These are phyloP conservation scores for Trisateles emortualis DNA, from an alignment of 2,888 invertebrate species.

Conservation along the genomic window DNA sequence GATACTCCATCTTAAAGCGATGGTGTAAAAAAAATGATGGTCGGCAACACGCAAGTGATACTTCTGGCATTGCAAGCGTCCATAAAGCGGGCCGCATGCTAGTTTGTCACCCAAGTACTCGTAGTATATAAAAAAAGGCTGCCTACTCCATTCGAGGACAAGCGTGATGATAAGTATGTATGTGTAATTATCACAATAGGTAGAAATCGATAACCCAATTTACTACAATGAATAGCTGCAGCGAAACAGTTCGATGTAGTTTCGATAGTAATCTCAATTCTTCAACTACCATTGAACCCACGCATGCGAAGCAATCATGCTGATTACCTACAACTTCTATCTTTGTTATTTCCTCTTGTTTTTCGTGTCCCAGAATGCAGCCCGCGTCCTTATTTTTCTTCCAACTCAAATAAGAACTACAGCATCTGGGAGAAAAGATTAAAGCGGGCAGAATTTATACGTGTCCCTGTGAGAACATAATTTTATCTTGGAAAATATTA, in stretches of 20 bases:
- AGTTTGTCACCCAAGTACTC: too few species aligned
- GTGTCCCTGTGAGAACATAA: background rate
- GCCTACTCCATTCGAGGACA: too few species aligned
- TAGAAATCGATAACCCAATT: too few species aligned
- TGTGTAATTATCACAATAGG: too few species aligned
- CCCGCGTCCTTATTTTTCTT: constrained; percentile 21
- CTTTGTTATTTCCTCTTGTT: constrained; percentile 27
- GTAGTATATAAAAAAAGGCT: too few species aligned
- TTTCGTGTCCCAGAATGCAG: constrained; percentile 14
- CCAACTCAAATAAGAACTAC: constrained; percentile 26
- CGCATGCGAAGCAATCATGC: constrained; percentile 1
- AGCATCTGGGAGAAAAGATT: constrained; percentile 11
- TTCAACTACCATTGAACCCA: constrained; percentile 7
- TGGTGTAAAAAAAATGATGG: too few species aligned
- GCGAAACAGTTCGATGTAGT: background rate
- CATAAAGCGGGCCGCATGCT: too few species aligned
- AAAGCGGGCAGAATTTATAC: constrained; percentile 18
- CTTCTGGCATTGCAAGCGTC: too few species aligned
- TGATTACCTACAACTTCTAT: constrained; percentile 18
- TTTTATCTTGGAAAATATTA: constrained; percentile 3
- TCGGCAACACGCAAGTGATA: too few species aligned
- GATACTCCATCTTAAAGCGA: too few species aligned
- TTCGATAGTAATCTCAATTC: background rate
- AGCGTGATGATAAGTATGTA: too few species aligned
- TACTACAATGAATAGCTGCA: too few species aligned